These are phyloP conservation scores for Cenopis cana DNA, from an alignment of 2,888 invertebrate species.

Conservation along the genomic window DNA sequence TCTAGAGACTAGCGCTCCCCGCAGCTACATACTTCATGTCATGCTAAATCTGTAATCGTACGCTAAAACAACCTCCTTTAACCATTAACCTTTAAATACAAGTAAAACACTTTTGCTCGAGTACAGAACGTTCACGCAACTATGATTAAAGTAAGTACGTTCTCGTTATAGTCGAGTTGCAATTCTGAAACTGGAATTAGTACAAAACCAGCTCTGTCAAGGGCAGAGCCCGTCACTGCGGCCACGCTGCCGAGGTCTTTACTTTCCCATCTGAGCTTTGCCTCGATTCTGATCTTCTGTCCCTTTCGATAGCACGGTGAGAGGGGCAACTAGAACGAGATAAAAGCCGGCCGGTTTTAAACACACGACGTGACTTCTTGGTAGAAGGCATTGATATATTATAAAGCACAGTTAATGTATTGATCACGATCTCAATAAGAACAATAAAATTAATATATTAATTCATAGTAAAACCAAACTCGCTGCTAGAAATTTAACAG, in stretches of 20 bases:
- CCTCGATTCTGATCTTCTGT: constrained; percentile 22
- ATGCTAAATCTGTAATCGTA: no score
- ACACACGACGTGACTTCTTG: constrained; percentile 22
- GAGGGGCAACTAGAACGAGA: constrained; percentile 18
- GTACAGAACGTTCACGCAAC: background rate
- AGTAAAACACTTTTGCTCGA: background rate
- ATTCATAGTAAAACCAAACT: background rate
- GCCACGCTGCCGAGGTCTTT: constrained; percentile 69
- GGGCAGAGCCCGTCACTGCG: constrained; percentile 76
- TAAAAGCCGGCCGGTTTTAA: constrained; percentile 15
- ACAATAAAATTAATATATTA: background rate
- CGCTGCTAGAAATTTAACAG: background rate
- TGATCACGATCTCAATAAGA: constrained; percentile 21
- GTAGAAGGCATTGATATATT: constrained; percentile 26
- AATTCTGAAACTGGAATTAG: constrained; percentile 43
- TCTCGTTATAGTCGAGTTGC: constrained; percentile 39
- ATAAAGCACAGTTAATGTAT: constrained; percentile 13
- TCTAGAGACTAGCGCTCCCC: background rate
- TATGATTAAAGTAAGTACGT: constrained; percentile 27
- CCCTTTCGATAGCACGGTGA: constrained; percentile 13
- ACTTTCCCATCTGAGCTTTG: constrained; percentile 67
- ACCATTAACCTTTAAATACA: constrained; percentile 4
- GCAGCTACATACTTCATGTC: no score
- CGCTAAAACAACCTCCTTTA: background rate
- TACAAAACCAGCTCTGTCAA: constrained; percentile 74